A percentile compares a stretch with the other conserved stretches of the same genome.
phyloP scores from a whole-genome alignment of 2,888 invertebrate genomes.

The Magallana nippona region DNA sequence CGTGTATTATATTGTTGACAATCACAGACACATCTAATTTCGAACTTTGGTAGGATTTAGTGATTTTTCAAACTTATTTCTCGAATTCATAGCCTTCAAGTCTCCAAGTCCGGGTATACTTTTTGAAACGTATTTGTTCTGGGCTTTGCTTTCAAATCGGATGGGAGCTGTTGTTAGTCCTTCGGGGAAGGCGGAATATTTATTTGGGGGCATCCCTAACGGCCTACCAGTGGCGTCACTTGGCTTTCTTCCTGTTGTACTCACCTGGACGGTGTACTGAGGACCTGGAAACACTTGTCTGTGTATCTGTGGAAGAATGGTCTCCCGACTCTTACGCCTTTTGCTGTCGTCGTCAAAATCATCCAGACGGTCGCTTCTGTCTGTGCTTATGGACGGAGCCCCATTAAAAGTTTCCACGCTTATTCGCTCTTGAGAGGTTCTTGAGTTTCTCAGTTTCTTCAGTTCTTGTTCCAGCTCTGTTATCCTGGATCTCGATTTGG shows the following conservation, averaged over 20 bases:
- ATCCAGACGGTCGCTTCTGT: constrained; percentile 35
- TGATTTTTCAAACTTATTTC: constrained; percentile 51
- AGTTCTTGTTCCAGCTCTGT: constrained; percentile 57
- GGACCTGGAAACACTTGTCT: constrained; percentile 33
- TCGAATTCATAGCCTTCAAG: constrained; percentile 59
- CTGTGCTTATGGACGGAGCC: constrained; percentile 40
- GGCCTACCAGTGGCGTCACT: constrained; percentile 37
- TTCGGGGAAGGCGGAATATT: constrained; percentile 47
- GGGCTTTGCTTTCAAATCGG: constrained; percentile 54
- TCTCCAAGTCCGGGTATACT: constrained; percentile 61
- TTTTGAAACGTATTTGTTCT: constrained; percentile 41
- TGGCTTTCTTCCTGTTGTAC: constrained; percentile 24
- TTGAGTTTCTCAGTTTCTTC: constrained; percentile 38
- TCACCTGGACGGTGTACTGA: constrained; percentile 5
- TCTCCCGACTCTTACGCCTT: constrained; percentile 28
- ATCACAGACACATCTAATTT: constrained; percentile 5
- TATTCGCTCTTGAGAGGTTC: constrained; percentile 10
- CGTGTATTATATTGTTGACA: too few species aligned
- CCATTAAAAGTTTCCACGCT: constrained; percentile 36
- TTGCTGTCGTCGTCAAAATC: constrained; percentile 37
- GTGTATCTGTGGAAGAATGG: constrained; percentile 40
- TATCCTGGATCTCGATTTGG: constrained; percentile 58
- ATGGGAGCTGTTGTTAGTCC: constrained; percentile 61
- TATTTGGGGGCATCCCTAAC: constrained; percentile 19
- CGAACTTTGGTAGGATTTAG: constrained; percentile 44